Conservation (phyloP, 2,888 invertebrate species). For the Axea sp. region DNA sequence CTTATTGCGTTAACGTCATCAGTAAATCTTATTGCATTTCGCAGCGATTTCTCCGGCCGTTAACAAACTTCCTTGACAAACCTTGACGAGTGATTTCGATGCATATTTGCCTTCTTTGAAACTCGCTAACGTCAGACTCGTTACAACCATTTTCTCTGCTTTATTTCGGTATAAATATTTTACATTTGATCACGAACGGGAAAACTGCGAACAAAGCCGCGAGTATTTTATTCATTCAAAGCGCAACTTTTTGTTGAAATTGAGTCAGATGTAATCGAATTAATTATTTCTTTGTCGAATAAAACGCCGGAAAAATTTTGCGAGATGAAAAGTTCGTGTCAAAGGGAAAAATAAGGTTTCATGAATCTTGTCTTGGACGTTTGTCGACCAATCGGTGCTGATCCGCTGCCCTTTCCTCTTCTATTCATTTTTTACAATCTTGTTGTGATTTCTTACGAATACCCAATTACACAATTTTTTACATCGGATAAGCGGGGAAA, state of each 20-base stretch:
- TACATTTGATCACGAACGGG: neutral
- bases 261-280: neutral
- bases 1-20: conserved; percentile 4
- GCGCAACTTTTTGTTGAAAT: neutral
- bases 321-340: neutral
- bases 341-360: neutral
- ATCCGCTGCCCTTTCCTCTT: too few relatives aligned
- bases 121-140: neutral
- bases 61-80: neutral
- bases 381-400: too few relatives aligned
- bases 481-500: too few relatives aligned
- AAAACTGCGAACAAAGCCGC: neutral
- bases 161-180: conserved; percentile 2
- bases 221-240: neutral
- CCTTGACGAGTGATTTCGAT: neutral
- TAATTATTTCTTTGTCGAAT: neutral
- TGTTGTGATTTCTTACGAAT: too few relatives aligned
- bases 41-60: conserved; percentile 6
- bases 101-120: neutral
- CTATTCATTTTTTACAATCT: too few relatives aligned
- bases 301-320: neutral
- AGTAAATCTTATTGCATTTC: conserved; percentile 3
- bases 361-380: too few relatives aligned
- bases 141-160: neutral
- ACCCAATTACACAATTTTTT: too few relatives aligned